A percentile compares a stretch with the other conserved stretches of the same genome.
Evolutionary conservation across 2,797 vertebrate species (phyloP).

Genomic region (Catostomus latipinnis): DNA sequence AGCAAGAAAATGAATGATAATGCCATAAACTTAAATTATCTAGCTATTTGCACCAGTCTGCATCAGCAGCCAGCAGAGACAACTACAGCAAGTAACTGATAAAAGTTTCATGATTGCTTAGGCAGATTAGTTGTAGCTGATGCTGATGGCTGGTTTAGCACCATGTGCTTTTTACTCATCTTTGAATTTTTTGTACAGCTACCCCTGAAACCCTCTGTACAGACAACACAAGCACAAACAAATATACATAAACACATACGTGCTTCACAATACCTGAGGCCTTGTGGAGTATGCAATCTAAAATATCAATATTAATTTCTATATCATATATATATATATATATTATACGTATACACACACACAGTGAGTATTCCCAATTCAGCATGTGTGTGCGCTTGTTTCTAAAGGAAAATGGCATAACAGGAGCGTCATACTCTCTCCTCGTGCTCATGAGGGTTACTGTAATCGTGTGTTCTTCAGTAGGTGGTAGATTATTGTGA

Average conservation of each 20-base stretch:
- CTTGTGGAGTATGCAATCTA: background rate
- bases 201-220: background rate
- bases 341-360: background rate
- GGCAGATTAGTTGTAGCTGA: slow-evolving; percentile 3
- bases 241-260: slow-evolving; percentile 15
- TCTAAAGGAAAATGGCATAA: background rate
- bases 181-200: background rate
- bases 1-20: slow-evolving; percentile 9
- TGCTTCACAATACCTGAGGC: background rate
- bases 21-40: slow-evolving; percentile 11
- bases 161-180: slow-evolving; percentile 39
- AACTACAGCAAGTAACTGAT: slow-evolving; percentile 8
- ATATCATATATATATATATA: too few relatives aligned
- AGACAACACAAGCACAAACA: slow-evolving; percentile 5
- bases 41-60: slow-evolving; percentile 12
- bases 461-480: slow-evolving; percentile 14
- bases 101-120: background rate
- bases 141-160: slow-evolving; percentile 16
- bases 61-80: background rate
- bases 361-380: background rate
- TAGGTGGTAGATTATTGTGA: slow-evolving; percentile 23
- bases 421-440: background rate
- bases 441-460: background rate
- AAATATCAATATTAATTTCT: background rate
- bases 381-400: background rate